A percentile compares a stretch with the other conserved stretches of the same genome.
These are phyloP conservation scores for Ceratina japonica DNA, from an alignment of 1,140 invertebrate species.

Conservation along the genomic window DNA sequence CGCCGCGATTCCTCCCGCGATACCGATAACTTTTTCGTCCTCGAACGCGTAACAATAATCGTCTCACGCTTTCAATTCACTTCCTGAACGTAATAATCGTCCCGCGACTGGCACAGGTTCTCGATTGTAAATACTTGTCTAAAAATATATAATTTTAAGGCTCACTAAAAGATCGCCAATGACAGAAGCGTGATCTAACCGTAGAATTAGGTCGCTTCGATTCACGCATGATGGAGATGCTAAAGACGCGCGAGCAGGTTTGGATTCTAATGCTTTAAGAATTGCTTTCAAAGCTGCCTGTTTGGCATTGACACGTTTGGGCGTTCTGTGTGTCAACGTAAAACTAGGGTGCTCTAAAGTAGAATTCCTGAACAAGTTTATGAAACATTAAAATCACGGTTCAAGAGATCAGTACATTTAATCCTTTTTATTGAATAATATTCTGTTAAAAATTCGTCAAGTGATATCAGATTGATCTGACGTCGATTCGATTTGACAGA, in stretches of 20 bases:
- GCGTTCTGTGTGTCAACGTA: neutral
- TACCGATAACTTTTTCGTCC: neutral
- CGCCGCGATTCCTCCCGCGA: neutral
- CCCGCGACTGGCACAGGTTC: too few relatives aligned
- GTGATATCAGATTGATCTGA: neutral
- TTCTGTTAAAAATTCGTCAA: neutral
- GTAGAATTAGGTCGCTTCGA: conserved; percentile 1
- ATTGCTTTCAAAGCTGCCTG: neutral
- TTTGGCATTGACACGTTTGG: conserved; percentile 12
- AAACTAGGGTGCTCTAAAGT: conserved; percentile 4
- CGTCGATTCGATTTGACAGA: neutral
- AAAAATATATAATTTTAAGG: too few relatives aligned
- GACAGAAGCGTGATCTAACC: neutral
- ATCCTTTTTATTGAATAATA: neutral
- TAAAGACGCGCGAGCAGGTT: neutral
- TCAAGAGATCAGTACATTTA: too few relatives aligned
- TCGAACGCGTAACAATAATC: neutral
- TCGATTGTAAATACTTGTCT: too few relatives aligned
- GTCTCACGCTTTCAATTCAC: too few relatives aligned
- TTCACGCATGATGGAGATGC: neutral
- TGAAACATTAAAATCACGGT: neutral
- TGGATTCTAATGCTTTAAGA: neutral
- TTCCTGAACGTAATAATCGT: too few relatives aligned
- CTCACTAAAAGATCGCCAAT: too few relatives aligned
- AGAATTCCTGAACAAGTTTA: neutral